These are phyloP conservation scores for Antigone vipio DNA, from an alignment of 2,113 vertebrate species.

Conservation along the genomic window DNA sequence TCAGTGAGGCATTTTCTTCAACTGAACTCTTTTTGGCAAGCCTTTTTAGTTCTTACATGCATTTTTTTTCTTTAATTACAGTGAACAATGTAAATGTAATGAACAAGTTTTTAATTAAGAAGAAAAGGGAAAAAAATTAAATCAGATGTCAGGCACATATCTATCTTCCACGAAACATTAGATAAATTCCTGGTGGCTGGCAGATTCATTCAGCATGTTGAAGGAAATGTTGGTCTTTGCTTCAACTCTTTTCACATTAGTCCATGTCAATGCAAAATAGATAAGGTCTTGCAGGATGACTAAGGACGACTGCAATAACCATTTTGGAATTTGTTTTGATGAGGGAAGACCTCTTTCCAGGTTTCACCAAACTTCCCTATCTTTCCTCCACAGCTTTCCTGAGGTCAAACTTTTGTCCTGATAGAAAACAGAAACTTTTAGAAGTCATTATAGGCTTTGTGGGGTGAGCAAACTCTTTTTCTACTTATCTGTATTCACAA, in stretches of 20 bases:
- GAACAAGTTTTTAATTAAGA: not conserved
- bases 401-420: not conserved
- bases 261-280: not conserved
- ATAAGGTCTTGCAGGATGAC: not conserved
- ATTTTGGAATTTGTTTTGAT: not conserved
- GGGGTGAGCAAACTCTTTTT: not conserved
- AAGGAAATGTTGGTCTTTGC: not conserved
- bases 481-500: not conserved
- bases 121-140: not conserved
- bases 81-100: not conserved
- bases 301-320: not conserved
- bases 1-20: not conserved
- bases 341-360: not conserved
- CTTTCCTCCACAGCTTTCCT: not conserved
- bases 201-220: not conserved
- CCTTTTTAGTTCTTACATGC: not conserved
- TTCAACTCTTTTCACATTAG: not conserved
- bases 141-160: not conserved
- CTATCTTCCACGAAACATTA: not conserved
- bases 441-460: not conserved
- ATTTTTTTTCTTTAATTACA: not conserved
- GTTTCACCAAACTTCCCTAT: not conserved
- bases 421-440: not conserved
- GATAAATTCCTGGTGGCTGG: not conserved
- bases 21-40: not conserved